phyloP scores from a whole-genome alignment of 2,888 invertebrate species.

The Agapostemon virescens region DNA sequence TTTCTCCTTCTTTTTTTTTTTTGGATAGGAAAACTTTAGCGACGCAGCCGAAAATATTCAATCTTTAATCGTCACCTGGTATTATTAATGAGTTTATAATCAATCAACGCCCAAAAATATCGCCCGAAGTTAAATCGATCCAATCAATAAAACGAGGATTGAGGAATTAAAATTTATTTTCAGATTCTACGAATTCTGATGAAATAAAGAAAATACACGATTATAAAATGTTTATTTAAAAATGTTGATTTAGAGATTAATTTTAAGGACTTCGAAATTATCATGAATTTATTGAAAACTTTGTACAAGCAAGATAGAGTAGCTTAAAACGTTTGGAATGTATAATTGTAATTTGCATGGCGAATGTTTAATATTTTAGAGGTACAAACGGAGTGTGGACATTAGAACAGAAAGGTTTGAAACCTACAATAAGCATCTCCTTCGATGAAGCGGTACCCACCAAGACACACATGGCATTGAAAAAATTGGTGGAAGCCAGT shows the following conservation, averaged over 20 bases:
- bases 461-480: conserved; percentile 95
- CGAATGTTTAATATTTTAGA: conserved; percentile 80
- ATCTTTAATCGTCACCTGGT: background rate
- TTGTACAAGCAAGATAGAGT: background rate
- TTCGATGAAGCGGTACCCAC: conserved; percentile 96
- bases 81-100: background rate
- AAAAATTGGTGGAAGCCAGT: conserved; percentile 87
- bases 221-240: background rate
- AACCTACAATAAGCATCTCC: conserved; percentile 91
- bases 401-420: conserved; percentile 92
- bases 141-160: background rate
- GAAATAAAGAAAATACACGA: no score
- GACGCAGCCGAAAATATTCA: background rate
- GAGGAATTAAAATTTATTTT: background rate
- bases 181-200: background rate
- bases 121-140: background rate
- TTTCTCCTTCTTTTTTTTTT: background rate
- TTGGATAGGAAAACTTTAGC: no score
- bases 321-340: background rate
- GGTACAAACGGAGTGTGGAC: conserved; percentile 99
- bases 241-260: background rate
- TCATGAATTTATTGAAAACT: background rate
- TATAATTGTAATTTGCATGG: conserved; percentile 12
- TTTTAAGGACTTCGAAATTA: background rate
- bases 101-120: background rate